Base-by-base conservation (phyloP, 2,113 vertebrate species). In the Emydura subglobosa region DNA sequence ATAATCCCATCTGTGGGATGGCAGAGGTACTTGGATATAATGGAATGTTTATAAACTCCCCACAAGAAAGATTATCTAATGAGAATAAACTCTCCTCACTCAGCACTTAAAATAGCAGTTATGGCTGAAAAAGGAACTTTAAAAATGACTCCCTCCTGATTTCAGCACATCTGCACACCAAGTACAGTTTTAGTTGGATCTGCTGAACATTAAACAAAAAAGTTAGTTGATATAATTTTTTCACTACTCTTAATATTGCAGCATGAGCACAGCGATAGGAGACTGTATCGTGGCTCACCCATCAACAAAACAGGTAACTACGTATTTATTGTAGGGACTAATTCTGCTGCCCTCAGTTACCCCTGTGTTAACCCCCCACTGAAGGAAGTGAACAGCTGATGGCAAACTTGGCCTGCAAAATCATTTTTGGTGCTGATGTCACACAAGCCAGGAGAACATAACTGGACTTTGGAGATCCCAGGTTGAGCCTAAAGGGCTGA, bases 401-500 rank as follows among this genome's bases (percentile, higher is more conserved):
- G 61, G 34, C 34, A 65, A n/a, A 50, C 21, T 50, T 44, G 85
- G n/a, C 80, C 54, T 87, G 54, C 86, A 78, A 59, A 34, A 7
- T 47, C 49, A 84, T 76, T 57, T 65, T 55, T 24, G 59, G 50
- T 83, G 10, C 59, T 86, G 16, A 55, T 42, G 47, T 49, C 54
- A 27, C 27, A 81, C 25, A 89, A 68, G 17, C 19, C 49, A 92
- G 49, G 50, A 84, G 29, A 85, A 4, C 7, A 91, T 3, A 87
- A 12, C 21, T 0, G 0, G 53, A 82, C 78, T 82, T 82, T 21
- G n/a, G 49, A 53, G 11, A 79, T n/a, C 61, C 65, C n/a, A 79
- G 55, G 81, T 49, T 54, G 86, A 87, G 65, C 14, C 4, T 44
- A 1, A 57, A 87, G 86, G 83, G 11, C 14, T 16, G 10, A 2